Conservation (phyloP, 2,888 invertebrate genomes). For the Theodoxus fluviatilis region DNA sequence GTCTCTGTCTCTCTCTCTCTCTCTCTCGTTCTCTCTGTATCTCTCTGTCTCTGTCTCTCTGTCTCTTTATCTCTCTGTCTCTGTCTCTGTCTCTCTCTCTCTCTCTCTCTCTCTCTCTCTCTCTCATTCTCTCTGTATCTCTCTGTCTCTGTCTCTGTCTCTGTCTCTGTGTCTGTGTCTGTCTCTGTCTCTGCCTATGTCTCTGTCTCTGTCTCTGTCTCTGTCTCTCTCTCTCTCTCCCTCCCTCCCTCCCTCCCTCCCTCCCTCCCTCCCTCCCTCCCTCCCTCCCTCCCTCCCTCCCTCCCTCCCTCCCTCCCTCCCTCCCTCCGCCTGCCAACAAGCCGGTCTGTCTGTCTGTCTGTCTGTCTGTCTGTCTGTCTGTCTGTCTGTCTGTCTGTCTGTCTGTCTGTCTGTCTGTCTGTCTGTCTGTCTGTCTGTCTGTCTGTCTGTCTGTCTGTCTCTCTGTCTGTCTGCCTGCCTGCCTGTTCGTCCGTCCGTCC, state of each 20-base stretch:
- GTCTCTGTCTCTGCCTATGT: background rate
- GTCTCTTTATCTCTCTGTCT: constrained; percentile 11
- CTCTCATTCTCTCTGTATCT: constrained; percentile 5
- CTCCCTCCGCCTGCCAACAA: too few relatives aligned
- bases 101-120: background rate
- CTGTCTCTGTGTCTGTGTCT: background rate
- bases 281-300: too few relatives aligned
- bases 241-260: constrained; percentile 22
- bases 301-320: too few relatives aligned
- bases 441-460: too few relatives aligned
- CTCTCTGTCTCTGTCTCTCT: constrained; percentile 12
- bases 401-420: too few relatives aligned
- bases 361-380: too few relatives aligned
- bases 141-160: constrained; percentile 20
- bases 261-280: background rate
- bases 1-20: background rate
- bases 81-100: constrained; percentile 5
- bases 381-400: too few relatives aligned
- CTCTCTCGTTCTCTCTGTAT: background rate
- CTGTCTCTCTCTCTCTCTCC: constrained; percentile 26
- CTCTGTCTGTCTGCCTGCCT: too few relatives aligned
- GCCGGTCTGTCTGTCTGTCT: too few relatives aligned
- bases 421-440: too few relatives aligned
- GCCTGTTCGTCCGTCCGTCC: too few relatives aligned
- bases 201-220: constrained; percentile 21